These are phyloP conservation scores for Pandemis heparana DNA, from an alignment of 2,888 invertebrate species.

Conservation along the genomic window DNA sequence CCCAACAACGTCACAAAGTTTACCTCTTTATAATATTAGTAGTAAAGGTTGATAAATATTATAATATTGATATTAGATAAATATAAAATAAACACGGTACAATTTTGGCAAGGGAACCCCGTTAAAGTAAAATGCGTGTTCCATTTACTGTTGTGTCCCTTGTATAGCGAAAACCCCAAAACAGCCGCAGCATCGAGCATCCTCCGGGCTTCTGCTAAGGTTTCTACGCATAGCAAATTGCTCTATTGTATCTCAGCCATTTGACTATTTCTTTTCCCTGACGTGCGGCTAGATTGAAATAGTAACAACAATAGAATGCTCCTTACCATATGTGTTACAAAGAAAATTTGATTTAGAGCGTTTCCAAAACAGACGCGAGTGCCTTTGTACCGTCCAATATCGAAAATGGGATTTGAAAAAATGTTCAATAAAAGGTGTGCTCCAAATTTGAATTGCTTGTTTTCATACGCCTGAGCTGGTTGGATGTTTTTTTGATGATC, in stretches of 20 bases:
- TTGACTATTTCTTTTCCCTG: neutral
- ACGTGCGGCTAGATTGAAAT: constrained; percentile 45
- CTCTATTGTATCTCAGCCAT: neutral
- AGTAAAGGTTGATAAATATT: too few species aligned
- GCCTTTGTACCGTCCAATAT: constrained; percentile 31
- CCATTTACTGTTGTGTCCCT: neutral
- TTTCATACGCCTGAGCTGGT: constrained; percentile 15
- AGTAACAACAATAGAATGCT: constrained; percentile 53
- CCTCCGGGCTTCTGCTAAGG: neutral
- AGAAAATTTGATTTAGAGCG: constrained; percentile 56
- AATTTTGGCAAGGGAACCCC: too few species aligned
- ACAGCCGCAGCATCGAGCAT: neutral
- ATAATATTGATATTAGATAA: too few species aligned
- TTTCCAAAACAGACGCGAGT: constrained; percentile 44
- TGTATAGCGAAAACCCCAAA: neutral
- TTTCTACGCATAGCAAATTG: neutral
- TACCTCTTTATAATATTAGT: too few species aligned
- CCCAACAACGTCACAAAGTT: too few species aligned
- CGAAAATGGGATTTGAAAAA: constrained; percentile 27
- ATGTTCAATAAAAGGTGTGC: constrained; percentile 21
- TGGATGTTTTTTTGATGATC: constrained; percentile 15
- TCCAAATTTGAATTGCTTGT: constrained; percentile 30
- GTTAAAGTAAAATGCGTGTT: too few species aligned
- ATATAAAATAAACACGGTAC: too few species aligned
- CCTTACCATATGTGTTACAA: constrained; percentile 49